A percentile compares a stretch with the other conserved stretches of the same genome.
Evolutionary conservation across 2,797 vertebrate genomes (phyloP).

Genomic region (Pogonophryne albipinna): DNA sequence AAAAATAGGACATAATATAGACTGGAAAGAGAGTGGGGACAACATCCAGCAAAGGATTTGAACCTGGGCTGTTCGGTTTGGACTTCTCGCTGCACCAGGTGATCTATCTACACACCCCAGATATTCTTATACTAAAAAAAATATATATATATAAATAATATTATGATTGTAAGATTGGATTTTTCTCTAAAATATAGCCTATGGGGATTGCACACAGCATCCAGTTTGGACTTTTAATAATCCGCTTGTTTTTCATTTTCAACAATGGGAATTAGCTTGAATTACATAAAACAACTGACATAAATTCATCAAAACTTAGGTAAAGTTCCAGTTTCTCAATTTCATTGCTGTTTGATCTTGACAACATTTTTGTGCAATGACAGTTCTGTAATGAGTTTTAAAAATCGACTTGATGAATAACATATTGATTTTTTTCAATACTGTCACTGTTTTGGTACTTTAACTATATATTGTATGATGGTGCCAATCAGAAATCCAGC

Average conservation of each 20-base stretch:
- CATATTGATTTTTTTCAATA: not conserved
- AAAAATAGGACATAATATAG: too few species aligned
- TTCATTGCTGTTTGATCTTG: constrained; percentile 8
- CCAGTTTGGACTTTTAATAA: not conserved
- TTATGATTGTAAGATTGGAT: not conserved
- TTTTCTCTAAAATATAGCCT: not conserved
- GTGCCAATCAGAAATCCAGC: constrained; percentile 20
- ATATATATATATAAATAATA: too few species aligned
- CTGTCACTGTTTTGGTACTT: not conserved
- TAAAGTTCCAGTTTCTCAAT: not conserved
- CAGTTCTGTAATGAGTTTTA: constrained; percentile 6
- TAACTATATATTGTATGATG: not conserved
- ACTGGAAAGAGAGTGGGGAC: too few species aligned
- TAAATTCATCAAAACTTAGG: not conserved
- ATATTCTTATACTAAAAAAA: too few species aligned
- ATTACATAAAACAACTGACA: not conserved
- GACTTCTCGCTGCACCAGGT: too few species aligned
- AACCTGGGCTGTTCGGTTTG: too few species aligned
- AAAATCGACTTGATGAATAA: not conserved
- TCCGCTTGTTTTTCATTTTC: constrained; percentile 12
- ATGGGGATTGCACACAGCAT: not conserved
- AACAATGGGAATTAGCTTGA: not conserved
- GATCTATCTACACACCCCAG: too few species aligned
- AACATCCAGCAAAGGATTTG: too few species aligned
- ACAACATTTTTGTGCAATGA: constrained; percentile 11